Percentiles rank a stretch among this genome's conserved stretches.
phyloP scores from a whole-genome alignment of 2,797 vertebrate species.

The Sebastolobus altivelis region DNA sequence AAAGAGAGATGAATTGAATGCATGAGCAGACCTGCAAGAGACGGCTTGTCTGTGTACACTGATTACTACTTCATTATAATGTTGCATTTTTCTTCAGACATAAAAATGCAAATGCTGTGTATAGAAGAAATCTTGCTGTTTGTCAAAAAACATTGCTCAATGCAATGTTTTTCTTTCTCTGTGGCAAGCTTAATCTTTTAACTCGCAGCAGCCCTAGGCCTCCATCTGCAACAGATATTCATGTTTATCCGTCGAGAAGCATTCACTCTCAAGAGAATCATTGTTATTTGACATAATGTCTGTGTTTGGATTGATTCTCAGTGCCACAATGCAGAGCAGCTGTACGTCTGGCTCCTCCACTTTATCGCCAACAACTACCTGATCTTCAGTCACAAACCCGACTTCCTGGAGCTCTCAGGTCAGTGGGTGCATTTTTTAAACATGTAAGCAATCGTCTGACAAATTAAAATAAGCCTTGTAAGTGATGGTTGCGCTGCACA shows the following conservation, averaged over 20 bases:
- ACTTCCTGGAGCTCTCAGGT: constrained; percentile 99
- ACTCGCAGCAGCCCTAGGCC: neutral
- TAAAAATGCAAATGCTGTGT: neutral
- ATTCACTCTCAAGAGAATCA: neutral
- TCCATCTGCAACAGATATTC: constrained; percentile 1
- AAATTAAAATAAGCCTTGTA: neutral
- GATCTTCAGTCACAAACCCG: constrained; percentile 98
- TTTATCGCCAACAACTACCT: constrained; percentile 99
- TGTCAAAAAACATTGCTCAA: neutral
- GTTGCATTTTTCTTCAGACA: neutral
- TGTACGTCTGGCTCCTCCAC: constrained; percentile 97
- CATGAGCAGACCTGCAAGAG: neutral
- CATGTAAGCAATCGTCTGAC: neutral
- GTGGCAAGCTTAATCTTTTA: neutral
- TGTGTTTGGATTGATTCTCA: constrained; percentile 63
- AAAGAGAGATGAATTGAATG: neutral
- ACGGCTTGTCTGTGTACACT: neutral
- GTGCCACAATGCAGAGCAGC: constrained; percentile 97
- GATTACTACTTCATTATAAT: neutral
- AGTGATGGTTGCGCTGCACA: neutral
- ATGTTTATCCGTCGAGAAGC: neutral
- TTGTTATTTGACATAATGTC: neutral
- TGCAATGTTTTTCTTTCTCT: neutral
- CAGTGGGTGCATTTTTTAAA: constrained; percentile 57
- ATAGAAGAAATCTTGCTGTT: neutral